Conservation (phyloP, 30 jellyfish, hydroid and myxozoan species). For the Rhopilema esculentum region DNA sequence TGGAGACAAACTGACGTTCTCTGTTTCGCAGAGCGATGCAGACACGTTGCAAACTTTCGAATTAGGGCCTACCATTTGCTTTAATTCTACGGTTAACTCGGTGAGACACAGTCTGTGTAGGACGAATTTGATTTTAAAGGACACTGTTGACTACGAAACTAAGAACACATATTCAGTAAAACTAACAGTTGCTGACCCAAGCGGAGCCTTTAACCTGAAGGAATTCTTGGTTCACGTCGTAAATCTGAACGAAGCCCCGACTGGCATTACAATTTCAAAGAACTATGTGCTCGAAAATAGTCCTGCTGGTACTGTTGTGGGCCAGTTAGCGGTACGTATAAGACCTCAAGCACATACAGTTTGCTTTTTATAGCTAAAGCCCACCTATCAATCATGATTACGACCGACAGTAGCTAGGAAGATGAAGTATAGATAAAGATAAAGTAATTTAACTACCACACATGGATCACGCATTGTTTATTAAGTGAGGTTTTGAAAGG, state of each 20-base stretch:
- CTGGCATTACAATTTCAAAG: constrained; percentile 46
- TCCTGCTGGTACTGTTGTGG: constrained; percentile 61
- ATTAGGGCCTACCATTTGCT: constrained; percentile 35
- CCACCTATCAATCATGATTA: too few relatives aligned
- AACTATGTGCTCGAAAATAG: constrained; percentile 53
- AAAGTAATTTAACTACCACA: too few relatives aligned
- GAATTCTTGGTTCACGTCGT: constrained; percentile 40
- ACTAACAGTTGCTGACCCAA: constrained; percentile 54
- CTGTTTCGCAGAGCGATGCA: constrained; percentile 50
- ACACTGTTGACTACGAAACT: constrained; percentile 48
- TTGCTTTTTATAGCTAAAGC: too few relatives aligned
- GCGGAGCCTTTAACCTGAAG: constrained; percentile 40
- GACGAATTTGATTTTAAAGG: constrained; percentile 25
- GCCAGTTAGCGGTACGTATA: constrained; percentile 51
- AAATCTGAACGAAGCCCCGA: constrained; percentile 66
- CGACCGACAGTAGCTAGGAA: too few relatives aligned
- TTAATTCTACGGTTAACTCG: constrained; percentile 22
- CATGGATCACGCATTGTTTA: too few relatives aligned
- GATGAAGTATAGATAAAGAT: too few relatives aligned
- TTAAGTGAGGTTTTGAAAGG: too few relatives aligned
- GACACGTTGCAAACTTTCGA: constrained; percentile 33
- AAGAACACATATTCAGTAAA: constrained; percentile 40
- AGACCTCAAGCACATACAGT: not conserved
- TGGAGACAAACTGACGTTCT: constrained; percentile 57
- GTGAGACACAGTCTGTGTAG: constrained; percentile 38